Conservation (phyloP, 2,797 vertebrate species). For the Cyclura pinguis region DNA sequence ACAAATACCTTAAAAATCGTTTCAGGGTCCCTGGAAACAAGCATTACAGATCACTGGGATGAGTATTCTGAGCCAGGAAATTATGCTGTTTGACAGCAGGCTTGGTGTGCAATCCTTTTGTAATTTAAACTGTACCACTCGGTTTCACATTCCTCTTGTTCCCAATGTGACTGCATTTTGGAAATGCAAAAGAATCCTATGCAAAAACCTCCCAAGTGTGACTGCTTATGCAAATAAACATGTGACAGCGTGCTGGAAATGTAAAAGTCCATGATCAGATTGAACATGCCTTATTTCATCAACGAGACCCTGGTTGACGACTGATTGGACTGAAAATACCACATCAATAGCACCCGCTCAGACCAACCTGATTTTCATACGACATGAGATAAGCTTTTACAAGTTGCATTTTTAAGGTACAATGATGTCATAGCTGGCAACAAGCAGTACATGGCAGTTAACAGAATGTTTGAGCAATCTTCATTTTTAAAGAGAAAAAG, state of each 20-base stretch:
- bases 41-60: too few species aligned
- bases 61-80: too few species aligned
- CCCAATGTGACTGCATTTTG: neutral
- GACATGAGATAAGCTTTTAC: neutral
- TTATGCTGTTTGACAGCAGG: too few species aligned
- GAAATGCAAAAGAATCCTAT: neutral
- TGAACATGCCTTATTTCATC: neutral
- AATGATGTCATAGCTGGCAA: neutral
- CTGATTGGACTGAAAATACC: neutral
- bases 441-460: neutral
- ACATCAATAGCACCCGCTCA: neutral
- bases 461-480: neutral
- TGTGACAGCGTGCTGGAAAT: neutral
- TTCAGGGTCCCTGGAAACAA: too few species aligned
- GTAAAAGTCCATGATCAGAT: too few species aligned
- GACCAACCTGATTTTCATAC: neutral
- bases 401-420: neutral
- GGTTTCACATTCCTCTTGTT: neutral
- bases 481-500: neutral
- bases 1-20: too few species aligned
- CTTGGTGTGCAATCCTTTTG: too few species aligned
- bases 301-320: too few species aligned
- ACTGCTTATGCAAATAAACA: neutral
- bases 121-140: too few species aligned
- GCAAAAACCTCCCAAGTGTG: too few species aligned